Base-by-base conservation (phyloP, 2,797 vertebrate species). In the Acanthurus lineatus region DNA sequence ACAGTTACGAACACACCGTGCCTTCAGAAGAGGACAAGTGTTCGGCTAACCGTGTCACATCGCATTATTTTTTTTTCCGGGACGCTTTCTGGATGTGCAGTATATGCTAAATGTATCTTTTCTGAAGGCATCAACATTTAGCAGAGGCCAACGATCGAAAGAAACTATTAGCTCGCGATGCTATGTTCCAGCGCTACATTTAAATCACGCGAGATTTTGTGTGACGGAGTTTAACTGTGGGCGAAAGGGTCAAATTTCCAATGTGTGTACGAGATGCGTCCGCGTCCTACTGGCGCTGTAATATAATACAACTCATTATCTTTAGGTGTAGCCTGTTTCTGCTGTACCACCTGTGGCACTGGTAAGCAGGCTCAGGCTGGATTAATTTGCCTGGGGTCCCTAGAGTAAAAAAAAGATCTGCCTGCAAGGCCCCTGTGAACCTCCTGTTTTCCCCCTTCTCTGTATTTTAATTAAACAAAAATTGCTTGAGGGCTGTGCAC, bases 201-300 rank as follows among this genome's bases (percentile, higher is more conserved):
- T 2, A 76, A 76, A 48, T 88, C 79, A 0, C 92, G 91, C 91
- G 91, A 91, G 67, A 90, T 4, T 73, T 47, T 1, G 60, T 0
- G 59, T 5, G 72, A 25, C n/a, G 2, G 45, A 4, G 60, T 0
- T 14, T 8, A 5, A 16, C 10, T 2, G 69, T 20, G 51, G 53
- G 17, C 20, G 6, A 22, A 6, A 35, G 11, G 52, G 38, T 80
- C 57, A 68, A 5, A 49, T 77, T 71, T 59, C 73, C 19, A 4
- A 32, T 25, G 2, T n/a, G 51, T 16, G 49, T 8, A 28, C 14
- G 47, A 40, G 40, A 10, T 25, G 25, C 25, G 25, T 32, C 10
- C 45, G 25, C 25, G 25, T 32, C 10, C 45, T 2, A 9, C n/a
- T 42, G 16, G 5, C 12, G 9, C 9, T 17, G 12, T n/a, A n/a